phyloP scores from a whole-genome alignment of 2,113 vertebrate genomes.

The Nyctereutes procyonoides region DNA sequence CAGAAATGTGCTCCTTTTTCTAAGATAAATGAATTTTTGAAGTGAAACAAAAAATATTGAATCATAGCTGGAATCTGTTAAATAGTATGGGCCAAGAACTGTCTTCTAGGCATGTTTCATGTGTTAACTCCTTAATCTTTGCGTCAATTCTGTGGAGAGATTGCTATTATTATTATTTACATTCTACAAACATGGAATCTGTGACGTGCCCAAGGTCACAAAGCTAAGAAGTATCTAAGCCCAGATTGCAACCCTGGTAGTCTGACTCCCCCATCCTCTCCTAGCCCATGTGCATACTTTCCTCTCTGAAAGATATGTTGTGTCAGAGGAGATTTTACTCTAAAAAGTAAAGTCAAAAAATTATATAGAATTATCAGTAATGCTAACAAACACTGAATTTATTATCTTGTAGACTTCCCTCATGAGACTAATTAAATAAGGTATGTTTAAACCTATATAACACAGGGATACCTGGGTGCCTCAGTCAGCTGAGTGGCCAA shows the following conservation, averaged over 20 bases:
- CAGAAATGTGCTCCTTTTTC: neutral
- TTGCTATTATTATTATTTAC: neutral
- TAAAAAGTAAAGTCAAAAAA: slow-evolving; percentile 24
- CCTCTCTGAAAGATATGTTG: neutral
- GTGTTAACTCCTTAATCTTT: neutral
- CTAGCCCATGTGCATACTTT: neutral
- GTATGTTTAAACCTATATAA: neutral
- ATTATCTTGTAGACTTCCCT: neutral
- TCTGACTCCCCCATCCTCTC: neutral
- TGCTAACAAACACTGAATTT: neutral
- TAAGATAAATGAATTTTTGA: neutral
- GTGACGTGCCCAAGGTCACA: neutral
- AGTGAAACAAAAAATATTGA: slow-evolving; percentile 7
- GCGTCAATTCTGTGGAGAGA: neutral
- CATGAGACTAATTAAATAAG: neutral
- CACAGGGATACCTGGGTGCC: neutral
- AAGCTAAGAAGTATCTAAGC: neutral
- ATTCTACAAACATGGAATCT: neutral
- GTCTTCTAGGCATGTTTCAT: neutral
- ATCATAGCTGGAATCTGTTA: neutral
- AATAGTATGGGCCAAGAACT: neutral
- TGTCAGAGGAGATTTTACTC: neutral
- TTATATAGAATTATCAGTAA: neutral
- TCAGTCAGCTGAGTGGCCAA: neutral
- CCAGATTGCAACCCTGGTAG: neutral